A percentile compares a stretch with the other conserved stretches of the same genome.
phyloP scores from a whole-genome alignment of 2,113 vertebrate species.

The Erpornis zantholeuca region DNA sequence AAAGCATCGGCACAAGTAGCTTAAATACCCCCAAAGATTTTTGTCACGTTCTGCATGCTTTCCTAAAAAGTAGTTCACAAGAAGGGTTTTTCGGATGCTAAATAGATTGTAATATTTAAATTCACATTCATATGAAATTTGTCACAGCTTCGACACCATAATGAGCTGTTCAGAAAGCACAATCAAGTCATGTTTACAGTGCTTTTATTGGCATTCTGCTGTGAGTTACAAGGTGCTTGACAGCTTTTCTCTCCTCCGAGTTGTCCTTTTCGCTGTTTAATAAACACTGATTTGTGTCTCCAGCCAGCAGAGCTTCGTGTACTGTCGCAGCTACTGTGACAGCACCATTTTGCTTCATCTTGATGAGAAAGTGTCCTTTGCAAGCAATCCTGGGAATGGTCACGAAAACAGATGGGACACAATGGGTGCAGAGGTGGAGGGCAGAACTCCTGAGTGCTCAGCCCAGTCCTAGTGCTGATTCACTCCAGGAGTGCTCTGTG shows the following conservation, averaged over 20 bases:
- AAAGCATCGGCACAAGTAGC: not conserved
- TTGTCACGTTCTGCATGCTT: not conserved
- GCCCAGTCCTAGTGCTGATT: not conserved
- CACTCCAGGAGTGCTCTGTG: not conserved
- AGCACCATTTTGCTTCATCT: constrained; percentile 24
- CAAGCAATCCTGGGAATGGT: not conserved
- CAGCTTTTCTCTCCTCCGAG: not conserved
- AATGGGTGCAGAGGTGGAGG: not conserved
- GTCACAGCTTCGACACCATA: not conserved
- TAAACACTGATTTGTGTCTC: constrained; percentile 12
- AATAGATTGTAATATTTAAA: not conserved
- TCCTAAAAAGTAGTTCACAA: not conserved
- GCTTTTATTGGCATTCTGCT: not conserved
- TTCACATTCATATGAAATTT: not conserved
- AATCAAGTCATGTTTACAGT: constrained; percentile 2
- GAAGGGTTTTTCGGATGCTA: not conserved
- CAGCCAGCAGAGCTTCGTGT: not conserved
- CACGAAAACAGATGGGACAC: not conserved
- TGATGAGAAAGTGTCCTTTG: not conserved
- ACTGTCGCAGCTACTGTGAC: not conserved
- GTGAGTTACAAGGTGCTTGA: constrained; percentile 1
- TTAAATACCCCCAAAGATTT: not conserved
- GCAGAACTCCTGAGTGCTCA: not conserved
- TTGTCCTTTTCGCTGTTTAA: constrained; percentile 1
- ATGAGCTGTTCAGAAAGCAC: not conserved